These are phyloP conservation scores for Spodoptera exigua DNA, from an alignment of 2,888 invertebrate genomes.

Conservation along the genomic window DNA sequence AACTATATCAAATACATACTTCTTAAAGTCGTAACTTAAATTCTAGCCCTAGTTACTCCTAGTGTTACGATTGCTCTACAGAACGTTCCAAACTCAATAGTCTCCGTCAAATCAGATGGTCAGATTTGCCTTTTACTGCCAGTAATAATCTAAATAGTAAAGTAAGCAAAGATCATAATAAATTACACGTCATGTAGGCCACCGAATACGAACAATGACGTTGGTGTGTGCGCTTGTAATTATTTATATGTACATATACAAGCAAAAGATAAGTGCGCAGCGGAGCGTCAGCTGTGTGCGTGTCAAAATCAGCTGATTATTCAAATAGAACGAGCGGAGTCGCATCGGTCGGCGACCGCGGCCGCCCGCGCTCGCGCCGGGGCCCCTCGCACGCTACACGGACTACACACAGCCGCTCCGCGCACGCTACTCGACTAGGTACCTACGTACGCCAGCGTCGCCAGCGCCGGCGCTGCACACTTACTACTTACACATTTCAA, in stretches of 20 bases:
- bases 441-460: slow-evolving; percentile 15
- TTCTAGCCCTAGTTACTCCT: slow-evolving; percentile 15
- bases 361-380: slow-evolving; percentile 59
- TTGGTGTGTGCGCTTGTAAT: slow-evolving; percentile 64
- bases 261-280: slow-evolving; percentile 81
- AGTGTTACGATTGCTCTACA: slow-evolving; percentile 1
- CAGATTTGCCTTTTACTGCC: slow-evolving; percentile 14
- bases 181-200: slow-evolving; percentile 65
- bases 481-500: slow-evolving; percentile 33
- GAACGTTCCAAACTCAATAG: slow-evolving; percentile 7
- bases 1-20: slow-evolving; percentile 74
- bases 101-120: slow-evolving; percentile 16
- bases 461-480: slow-evolving; percentile 16
- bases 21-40: slow-evolving; percentile 24
- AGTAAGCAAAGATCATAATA: slow-evolving; percentile 53
- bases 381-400: slow-evolving; percentile 51
- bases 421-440: slow-evolving; percentile 38
- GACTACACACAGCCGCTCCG: slow-evolving; percentile 21
- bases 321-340: slow-evolving; percentile 86
- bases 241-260: slow-evolving; percentile 66
- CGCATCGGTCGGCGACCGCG: slow-evolving; percentile 82
- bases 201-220: slow-evolving; percentile 64
- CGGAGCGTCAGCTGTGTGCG: slow-evolving; percentile 86
- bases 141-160: slow-evolving; percentile 27
- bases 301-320: slow-evolving; percentile 90